These are phyloP conservation scores for Anhinga rufa DNA, from an alignment of 2,113 vertebrate species.

Conservation along the genomic window DNA sequence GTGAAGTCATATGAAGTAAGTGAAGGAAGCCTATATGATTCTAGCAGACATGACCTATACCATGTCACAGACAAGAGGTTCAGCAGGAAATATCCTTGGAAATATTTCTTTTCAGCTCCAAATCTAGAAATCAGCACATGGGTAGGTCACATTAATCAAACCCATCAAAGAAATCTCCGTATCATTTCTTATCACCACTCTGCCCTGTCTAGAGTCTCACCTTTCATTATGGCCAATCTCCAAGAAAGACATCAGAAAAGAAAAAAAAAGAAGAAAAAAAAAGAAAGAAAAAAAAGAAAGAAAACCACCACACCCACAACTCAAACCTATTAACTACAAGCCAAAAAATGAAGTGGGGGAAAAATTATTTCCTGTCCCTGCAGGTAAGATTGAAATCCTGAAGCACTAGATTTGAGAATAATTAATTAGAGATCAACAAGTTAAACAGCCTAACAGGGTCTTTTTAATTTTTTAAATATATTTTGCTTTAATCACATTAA, in stretches of 20 bases:
- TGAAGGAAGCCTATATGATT: background rate
- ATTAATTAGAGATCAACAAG: conserved; percentile 20
- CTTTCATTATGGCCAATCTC: background rate
- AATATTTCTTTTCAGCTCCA: background rate
- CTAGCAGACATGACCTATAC: background rate
- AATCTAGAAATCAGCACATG: background rate
- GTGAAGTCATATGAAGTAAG: background rate
- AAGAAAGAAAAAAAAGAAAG: too few species aligned
- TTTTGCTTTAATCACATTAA: conserved; percentile 46
- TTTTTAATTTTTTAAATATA: conserved; percentile 38
- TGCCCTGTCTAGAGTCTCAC: background rate
- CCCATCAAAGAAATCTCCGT: background rate
- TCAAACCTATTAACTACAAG: background rate
- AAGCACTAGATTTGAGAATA: background rate
- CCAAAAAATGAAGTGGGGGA: background rate
- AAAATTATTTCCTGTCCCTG: background rate
- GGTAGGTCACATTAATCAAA: background rate
- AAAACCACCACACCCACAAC: background rate
- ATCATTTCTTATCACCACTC: background rate
- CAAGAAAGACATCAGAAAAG: background rate
- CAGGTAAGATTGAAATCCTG: background rate
- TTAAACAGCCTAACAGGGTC: conserved; percentile 11
- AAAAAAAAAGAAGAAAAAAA: too few species aligned
- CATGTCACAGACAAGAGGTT: background rate
- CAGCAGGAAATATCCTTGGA: background rate